Conservation (phyloP, 2,113 vertebrate genomes). For the Microcebus ravelobensis region DNA sequence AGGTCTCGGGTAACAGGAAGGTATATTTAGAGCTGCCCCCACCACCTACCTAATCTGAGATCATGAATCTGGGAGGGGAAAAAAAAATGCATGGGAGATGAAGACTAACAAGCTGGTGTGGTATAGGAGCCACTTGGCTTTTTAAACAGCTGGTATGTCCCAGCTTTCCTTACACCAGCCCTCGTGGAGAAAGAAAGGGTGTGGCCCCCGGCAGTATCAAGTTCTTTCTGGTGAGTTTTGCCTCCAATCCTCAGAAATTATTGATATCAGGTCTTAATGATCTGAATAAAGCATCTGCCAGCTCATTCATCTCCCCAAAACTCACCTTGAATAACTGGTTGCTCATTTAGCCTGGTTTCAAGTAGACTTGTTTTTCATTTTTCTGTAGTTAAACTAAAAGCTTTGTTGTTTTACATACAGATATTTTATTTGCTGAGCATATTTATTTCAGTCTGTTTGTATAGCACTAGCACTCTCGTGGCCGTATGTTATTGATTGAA, state of each 20-base stretch:
- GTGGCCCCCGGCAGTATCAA: conserved; percentile 60
- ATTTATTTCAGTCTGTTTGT: conserved; percentile 82
- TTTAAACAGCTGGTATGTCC: conserved; percentile 57
- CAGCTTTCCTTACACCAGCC: conserved; percentile 42
- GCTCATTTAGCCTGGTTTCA: conserved; percentile 78
- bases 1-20: conserved; percentile 76
- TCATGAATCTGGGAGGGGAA: conserved; percentile 62
- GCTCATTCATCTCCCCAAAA: conserved; percentile 81
- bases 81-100: neutral
- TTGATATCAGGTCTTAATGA: conserved; percentile 80
- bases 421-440: conserved; percentile 78
- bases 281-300: conserved; percentile 84
- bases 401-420: conserved; percentile 79
- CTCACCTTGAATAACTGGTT: conserved; percentile 72
- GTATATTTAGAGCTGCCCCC: conserved; percentile 83
- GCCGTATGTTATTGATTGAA: conserved; percentile 81
- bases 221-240: conserved; percentile 69
- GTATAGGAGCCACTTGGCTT: conserved; percentile 61
- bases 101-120: conserved; percentile 64
- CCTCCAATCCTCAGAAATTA: conserved; percentile 81
- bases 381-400: conserved; percentile 77
- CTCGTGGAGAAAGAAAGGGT: conserved; percentile 4
- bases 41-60: conserved; percentile 76
- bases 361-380: conserved; percentile 82
- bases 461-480: conserved; percentile 58